Conservation (phyloP, 2,797 vertebrate genomes). For the Galagoides demidoff region DNA sequence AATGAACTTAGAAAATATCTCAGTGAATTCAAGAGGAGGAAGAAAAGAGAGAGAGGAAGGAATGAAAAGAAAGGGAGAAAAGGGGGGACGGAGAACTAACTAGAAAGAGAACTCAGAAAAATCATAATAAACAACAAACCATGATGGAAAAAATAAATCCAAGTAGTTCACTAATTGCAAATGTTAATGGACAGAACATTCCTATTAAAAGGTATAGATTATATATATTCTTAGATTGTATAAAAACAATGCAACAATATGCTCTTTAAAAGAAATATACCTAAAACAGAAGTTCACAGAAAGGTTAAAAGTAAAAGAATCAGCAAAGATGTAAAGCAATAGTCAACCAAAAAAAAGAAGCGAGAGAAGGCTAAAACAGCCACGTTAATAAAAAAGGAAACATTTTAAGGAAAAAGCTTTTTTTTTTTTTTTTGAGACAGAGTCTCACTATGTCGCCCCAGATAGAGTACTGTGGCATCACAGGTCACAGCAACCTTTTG, state of each 20-base stretch:
- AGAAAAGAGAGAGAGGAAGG: neutral
- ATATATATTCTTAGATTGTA: neutral
- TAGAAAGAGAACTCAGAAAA: neutral
- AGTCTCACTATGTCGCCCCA: too few species aligned
- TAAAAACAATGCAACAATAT: neutral
- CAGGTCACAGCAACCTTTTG: too few species aligned
- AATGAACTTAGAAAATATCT: neutral
- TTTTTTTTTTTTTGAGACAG: neutral
- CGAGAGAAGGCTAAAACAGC: neutral
- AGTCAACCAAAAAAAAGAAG: neutral
- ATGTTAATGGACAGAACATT: neutral
- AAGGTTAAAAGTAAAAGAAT: neutral
- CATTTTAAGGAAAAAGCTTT: neutral
- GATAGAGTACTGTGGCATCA: too few species aligned
- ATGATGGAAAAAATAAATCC: neutral
- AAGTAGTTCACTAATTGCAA: neutral
- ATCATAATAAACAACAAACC: neutral
- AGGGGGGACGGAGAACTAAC: neutral
- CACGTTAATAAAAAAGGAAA: neutral
- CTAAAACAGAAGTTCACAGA: neutral
- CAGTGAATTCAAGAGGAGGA: neutral
- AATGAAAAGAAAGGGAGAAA: neutral
- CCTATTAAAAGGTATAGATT: neutral
- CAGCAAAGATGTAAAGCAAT: neutral
- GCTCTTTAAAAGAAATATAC: neutral